These are phyloP conservation scores for Pristionchus japonicus DNA, from an alignment of 2,888 invertebrate species.

Conservation along the genomic window DNA sequence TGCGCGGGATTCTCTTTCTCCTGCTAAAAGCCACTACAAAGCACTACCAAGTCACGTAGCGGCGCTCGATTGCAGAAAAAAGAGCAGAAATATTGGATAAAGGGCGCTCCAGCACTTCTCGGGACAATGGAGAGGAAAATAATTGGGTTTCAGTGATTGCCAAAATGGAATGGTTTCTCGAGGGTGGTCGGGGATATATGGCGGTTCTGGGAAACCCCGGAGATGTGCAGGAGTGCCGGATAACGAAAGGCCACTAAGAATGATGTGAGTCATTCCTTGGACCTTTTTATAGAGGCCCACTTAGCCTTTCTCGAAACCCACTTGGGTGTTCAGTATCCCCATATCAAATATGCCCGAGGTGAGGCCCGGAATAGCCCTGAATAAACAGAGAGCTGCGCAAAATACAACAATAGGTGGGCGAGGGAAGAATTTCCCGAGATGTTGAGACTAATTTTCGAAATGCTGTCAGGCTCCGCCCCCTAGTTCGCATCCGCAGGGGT, in stretches of 20 bases:
- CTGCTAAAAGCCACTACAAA: not conserved
- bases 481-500: not conserved
- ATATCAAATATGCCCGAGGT: not conserved
- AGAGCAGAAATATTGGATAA: too few species aligned
- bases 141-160: too few species aligned
- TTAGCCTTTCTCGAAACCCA: not conserved
- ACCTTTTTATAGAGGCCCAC: not conserved
- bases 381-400: not conserved
- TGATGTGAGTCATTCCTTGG: slow-evolving; percentile 16
- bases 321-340: not conserved
- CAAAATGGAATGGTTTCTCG: too few species aligned
- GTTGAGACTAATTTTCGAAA: not conserved
- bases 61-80: too few species aligned
- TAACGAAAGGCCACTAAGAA: not conserved
- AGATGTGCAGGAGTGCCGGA: not conserved
- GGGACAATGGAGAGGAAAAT: too few species aligned
- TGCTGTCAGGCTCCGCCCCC: slow-evolving; percentile 24
- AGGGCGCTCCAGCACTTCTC: too few species aligned
- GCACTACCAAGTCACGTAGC: not conserved
- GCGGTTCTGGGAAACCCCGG: too few species aligned
- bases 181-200: too few species aligned
- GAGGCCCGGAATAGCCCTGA: not conserved
- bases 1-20: not conserved
- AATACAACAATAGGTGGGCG: not conserved
- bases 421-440: not conserved